Evolutionary conservation across 1,140 invertebrate genomes (phyloP).

Genomic region (Epicauta chinensis): DNA sequence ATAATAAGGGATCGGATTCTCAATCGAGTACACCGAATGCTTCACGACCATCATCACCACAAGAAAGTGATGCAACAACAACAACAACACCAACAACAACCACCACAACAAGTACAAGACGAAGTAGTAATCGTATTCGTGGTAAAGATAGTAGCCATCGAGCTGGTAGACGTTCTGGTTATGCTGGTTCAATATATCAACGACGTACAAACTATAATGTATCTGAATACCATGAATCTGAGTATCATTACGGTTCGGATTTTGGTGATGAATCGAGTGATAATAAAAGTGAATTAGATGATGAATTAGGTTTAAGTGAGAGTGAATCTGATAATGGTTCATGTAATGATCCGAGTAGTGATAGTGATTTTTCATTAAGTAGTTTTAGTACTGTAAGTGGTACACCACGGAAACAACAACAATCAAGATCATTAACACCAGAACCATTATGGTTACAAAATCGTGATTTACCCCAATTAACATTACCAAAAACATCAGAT

Average conservation of each 20-base stretch:
- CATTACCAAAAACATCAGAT: slow-evolving; percentile 81
- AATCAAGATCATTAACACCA: slow-evolving; percentile 66
- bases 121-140: slow-evolving; percentile 52
- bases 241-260: slow-evolving; percentile 86
- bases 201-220: slow-evolving; percentile 66
- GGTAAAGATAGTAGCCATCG: slow-evolving; percentile 49
- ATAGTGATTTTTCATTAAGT: slow-evolving; percentile 77
- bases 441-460: slow-evolving; percentile 83
- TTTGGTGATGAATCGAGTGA: slow-evolving; percentile 81
- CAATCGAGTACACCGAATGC: slow-evolving; percentile 70
- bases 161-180: slow-evolving; percentile 54
- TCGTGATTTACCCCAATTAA: slow-evolving; percentile 66
- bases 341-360: slow-evolving; percentile 58
- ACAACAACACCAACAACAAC: background rate
- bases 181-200: slow-evolving; percentile 52
- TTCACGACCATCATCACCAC: slow-evolving; percentile 67
- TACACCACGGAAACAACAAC: slow-evolving; percentile 50
- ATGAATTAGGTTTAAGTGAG: slow-evolving; percentile 61
- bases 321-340: slow-evolving; percentile 55
- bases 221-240: slow-evolving; percentile 69
- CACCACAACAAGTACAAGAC: slow-evolving; percentile 37
- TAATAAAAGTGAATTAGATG: slow-evolving; percentile 65
- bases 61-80: slow-evolving; percentile 53
- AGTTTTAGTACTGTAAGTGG: slow-evolving; percentile 66
- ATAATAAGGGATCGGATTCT: slow-evolving; percentile 60